phyloP scores from a whole-genome alignment of 2,113 vertebrate genomes.

The Pomatostomus ruficeps region DNA sequence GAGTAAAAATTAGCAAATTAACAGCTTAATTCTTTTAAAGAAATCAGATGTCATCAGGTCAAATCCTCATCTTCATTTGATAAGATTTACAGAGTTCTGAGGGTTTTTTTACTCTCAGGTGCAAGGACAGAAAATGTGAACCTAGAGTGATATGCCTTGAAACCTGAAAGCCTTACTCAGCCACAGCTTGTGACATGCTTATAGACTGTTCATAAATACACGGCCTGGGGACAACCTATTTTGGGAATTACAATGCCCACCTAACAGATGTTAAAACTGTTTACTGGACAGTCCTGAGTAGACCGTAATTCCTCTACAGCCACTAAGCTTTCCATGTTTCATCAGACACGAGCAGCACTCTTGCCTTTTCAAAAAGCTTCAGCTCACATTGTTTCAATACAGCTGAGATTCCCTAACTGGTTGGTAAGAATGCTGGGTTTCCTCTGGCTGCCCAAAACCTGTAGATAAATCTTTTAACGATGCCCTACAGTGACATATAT shows the following conservation, averaged over 20 bases:
- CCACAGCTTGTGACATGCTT: not conserved
- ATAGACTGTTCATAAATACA: not conserved
- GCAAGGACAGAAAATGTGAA: not conserved
- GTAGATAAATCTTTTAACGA: not conserved
- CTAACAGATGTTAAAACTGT: not conserved
- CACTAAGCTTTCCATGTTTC: not conserved
- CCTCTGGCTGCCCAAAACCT: not conserved
- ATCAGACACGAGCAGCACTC: not conserved
- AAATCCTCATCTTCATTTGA: not conserved
- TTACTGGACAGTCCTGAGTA: not conserved
- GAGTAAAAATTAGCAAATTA: not conserved
- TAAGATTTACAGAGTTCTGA: not conserved
- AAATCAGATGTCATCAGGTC: not conserved
- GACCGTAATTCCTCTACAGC: not conserved
- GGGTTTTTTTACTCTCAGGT: not conserved
- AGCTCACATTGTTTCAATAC: not conserved
- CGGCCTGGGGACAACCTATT: not conserved
- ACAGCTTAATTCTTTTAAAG: not conserved
- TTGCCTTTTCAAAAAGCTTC: not conserved
- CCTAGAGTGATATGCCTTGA: not conserved
- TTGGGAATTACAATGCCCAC: not conserved
- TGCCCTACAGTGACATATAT: slow-evolving; percentile 12
- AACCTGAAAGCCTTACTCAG: not conserved
- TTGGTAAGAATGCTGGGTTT: not conserved
- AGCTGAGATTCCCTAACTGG: not conserved